Conservation (phyloP, 1,140 invertebrate species). For the Proctacanthus coquilletti region DNA sequence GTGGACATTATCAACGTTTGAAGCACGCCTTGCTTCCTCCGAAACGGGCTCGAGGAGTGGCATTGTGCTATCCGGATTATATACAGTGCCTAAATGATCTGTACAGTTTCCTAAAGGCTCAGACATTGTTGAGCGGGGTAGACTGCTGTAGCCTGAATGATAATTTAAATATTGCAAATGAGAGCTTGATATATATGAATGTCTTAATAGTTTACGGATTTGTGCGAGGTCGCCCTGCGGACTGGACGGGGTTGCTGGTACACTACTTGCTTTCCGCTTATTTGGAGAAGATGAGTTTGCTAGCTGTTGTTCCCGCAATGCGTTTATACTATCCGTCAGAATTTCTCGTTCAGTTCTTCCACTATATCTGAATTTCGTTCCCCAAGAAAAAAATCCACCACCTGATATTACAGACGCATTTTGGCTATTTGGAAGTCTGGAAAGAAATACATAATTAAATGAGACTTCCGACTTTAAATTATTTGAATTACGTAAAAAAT, state of each 20-base stretch:
- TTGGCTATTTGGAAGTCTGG: conserved; percentile 67
- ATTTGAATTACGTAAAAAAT: conserved; percentile 85
- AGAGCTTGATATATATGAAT: conserved; percentile 1
- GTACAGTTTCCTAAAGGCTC: conserved; percentile 37
- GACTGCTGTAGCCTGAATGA: conserved; percentile 56
- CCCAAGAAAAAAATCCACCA: conserved; percentile 87
- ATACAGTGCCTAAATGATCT: conserved; percentile 26
- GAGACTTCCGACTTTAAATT: background rate
- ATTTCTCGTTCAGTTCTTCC: conserved; percentile 80
- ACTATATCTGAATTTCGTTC: conserved; percentile 83
- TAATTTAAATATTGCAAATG: conserved; percentile 5
- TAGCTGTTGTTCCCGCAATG: conserved; percentile 32
- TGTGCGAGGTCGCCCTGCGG: conserved; percentile 33
- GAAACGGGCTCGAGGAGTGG: conserved; percentile 39
- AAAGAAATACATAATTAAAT: conserved; percentile 6
- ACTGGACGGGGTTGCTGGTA: conserved; percentile 71
- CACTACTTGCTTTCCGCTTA: conserved; percentile 61
- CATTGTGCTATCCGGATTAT: conserved; percentile 5
- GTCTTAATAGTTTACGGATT: conserved; percentile 17
- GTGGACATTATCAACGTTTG: conserved; percentile 14
- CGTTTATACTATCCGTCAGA: conserved; percentile 43
- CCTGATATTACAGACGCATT: conserved; percentile 79
- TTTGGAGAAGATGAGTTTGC: conserved; percentile 43
- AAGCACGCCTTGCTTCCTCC: conserved; percentile 33
- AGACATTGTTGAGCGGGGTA: conserved; percentile 65